Percentiles rank a stretch among this genome's conserved stretches.
Evolutionary conservation across 2,888 invertebrate genomes (phyloP).

Genomic region (Leptinotarsa tumamoca): DNA sequence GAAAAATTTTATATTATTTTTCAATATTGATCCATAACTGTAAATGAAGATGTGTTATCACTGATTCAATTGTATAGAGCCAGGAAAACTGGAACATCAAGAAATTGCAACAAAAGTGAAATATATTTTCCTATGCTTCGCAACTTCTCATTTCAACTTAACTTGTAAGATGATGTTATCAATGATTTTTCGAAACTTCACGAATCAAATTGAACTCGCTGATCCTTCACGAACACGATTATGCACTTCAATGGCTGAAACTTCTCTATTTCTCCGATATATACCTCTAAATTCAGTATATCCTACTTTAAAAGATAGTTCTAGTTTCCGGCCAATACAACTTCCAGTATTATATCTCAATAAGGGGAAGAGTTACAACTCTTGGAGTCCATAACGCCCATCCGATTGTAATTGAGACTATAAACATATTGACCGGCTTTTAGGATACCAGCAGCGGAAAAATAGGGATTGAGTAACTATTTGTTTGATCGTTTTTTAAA

Average conservation of each 20-base stretch:
- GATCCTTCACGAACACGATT: not conserved
- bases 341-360: constrained; percentile 3
- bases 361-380: not conserved
- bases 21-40: too few relatives aligned
- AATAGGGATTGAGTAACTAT: too few relatives aligned
- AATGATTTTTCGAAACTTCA: not conserved
- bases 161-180: not conserved
- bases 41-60: too few relatives aligned
- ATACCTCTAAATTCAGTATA: constrained; percentile 9
- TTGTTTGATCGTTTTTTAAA: too few relatives aligned
- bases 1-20: too few relatives aligned
- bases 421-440: not conserved
- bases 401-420: not conserved
- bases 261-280: not conserved
- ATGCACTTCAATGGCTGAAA: not conserved
- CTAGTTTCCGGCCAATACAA: constrained; percentile 7
- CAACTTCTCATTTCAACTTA: not conserved
- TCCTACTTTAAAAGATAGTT: constrained; percentile 1
- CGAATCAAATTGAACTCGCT: not conserved
- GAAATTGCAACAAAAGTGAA: too few relatives aligned
- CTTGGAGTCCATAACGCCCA: not conserved
- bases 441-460: not conserved
- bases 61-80: too few relatives aligned
- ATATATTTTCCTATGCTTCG: not conserved
- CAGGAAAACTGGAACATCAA: too few relatives aligned